A percentile compares a stretch with the other conserved stretches of the same genome.
These are phyloP conservation scores for Novumbra hubbsi DNA, from an alignment of 2,797 vertebrate species.

Conservation along the genomic window DNA sequence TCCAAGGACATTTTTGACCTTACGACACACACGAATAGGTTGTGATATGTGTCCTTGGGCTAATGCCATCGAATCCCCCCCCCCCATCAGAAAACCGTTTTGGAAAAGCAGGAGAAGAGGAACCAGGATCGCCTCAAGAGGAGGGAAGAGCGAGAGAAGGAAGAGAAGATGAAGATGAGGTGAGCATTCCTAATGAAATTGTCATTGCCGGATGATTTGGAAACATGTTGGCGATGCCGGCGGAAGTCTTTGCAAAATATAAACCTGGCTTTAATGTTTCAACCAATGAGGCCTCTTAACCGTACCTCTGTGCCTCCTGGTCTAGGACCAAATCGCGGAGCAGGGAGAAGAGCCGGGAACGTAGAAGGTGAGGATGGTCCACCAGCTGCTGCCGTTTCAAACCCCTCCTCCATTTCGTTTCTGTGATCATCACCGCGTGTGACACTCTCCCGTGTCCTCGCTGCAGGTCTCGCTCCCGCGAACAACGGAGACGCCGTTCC, in stretches of 20 bases:
- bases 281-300: neutral
- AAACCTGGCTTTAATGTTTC: neutral
- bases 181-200: slow-evolving; percentile 49
- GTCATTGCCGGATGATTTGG: neutral
- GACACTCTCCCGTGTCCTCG: neutral
- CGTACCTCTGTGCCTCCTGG: slow-evolving; percentile 18
- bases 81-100: slow-evolving; percentile 91
- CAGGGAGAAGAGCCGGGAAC: slow-evolving; percentile 87
- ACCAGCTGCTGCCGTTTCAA: neutral
- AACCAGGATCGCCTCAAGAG: slow-evolving; percentile 93
- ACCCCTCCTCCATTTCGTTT: neutral
- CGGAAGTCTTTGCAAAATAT: neutral
- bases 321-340: slow-evolving; percentile 89
- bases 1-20: neutral
- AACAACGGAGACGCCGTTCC: slow-evolving; percentile 81
- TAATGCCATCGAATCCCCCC: slow-evolving; percentile 8
- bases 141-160: slow-evolving; percentile 91
- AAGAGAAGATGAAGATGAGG: slow-evolving; percentile 80
- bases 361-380: slow-evolving; percentile 75
- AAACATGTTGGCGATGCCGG: neutral
- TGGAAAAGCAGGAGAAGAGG: slow-evolving; percentile 92
- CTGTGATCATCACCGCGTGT: neutral
- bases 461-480: slow-evolving; percentile 85
- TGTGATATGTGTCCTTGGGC: neutral
- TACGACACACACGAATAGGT: neutral